Conservation (phyloP, 2,113 vertebrate species). For the Salvator merianae region DNA sequence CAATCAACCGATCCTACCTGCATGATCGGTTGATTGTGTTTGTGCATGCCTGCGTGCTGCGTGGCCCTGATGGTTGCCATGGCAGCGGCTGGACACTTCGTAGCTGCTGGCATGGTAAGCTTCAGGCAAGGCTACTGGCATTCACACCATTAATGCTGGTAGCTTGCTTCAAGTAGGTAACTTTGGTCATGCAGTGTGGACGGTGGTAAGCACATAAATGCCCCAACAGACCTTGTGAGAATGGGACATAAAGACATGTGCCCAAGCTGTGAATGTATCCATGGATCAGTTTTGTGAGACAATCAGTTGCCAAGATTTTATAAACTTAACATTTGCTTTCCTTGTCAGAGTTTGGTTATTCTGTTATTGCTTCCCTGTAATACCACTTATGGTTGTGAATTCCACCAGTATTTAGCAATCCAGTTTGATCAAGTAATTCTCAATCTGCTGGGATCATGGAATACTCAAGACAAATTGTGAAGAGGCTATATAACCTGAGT, state of each 20-base stretch:
- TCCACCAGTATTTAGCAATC: not conserved
- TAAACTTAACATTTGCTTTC: not conserved
- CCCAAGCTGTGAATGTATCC: not conserved
- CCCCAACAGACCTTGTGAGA: too few species aligned
- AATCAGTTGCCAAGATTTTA: not conserved
- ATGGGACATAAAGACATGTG: not conserved
- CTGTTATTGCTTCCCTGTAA: fast-evolving
- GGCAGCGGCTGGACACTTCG: too few species aligned
- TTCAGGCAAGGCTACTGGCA: too few species aligned
- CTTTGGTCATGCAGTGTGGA: too few species aligned
- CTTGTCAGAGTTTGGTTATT: fast-evolving
- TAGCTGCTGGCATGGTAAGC: too few species aligned
- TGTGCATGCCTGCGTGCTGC: too few species aligned
- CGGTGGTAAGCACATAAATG: too few species aligned
- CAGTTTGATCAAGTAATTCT: not conserved
- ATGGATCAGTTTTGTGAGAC: not conserved
- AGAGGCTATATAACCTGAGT: not conserved
- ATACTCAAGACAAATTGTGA: constrained; percentile 14
- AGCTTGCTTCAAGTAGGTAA: too few species aligned
- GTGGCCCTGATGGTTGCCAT: too few species aligned
- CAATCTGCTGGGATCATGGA: not conserved
- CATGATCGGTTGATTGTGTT: too few species aligned
- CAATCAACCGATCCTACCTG: too few species aligned
- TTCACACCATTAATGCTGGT: too few species aligned
- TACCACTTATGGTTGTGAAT: fast-evolving